Evolutionary conservation across 2,888 invertebrate genomes (phyloP).

Genomic region (Pinctada fucata): DNA sequence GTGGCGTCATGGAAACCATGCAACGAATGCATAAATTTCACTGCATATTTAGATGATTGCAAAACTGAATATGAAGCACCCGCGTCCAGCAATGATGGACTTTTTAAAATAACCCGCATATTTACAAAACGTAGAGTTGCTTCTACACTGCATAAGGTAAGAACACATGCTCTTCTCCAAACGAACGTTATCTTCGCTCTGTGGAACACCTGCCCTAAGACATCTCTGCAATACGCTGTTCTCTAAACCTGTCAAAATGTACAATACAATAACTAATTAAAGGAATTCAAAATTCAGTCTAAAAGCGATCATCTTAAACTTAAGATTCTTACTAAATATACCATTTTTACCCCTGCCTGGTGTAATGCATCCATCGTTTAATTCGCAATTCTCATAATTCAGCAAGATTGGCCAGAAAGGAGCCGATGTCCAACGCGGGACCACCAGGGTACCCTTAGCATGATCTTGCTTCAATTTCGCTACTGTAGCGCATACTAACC

Average conservation of each 20-base stretch:
- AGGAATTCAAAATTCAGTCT: background rate
- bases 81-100: background rate
- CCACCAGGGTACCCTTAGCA: background rate
- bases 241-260: background rate
- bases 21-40: too few relatives aligned
- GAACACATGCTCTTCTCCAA: background rate
- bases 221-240: too few relatives aligned
- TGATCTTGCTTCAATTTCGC: background rate
- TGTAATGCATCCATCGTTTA: too few relatives aligned
- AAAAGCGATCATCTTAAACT: background rate
- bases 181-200: background rate
- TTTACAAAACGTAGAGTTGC: background rate
- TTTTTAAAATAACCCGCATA: background rate
- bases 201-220: too few relatives aligned
- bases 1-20: background rate
- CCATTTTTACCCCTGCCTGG: background rate
- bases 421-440: background rate
- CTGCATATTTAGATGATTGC: background rate
- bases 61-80: background rate
- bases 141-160: background rate
- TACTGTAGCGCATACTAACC: background rate
- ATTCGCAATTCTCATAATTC: background rate
- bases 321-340: background rate
- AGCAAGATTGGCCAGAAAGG: background rate
- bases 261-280: background rate